Percentiles rank a stretch among this genome's conserved stretches.
Conservation (phyloP, 2,113 vertebrate species). For the Ciconia boyciana region DNA sequence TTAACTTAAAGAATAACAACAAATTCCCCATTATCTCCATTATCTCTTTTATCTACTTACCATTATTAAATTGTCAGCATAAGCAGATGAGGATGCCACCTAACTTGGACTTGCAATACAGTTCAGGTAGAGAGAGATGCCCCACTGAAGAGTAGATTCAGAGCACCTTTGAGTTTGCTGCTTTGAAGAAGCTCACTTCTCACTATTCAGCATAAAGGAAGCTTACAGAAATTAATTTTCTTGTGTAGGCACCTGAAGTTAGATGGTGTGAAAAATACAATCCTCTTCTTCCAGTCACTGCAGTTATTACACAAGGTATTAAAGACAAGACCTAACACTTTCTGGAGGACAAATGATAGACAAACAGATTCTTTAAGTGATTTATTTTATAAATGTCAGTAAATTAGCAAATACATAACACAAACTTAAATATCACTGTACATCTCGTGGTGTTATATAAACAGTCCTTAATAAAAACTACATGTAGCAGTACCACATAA, state of each 20-base stretch:
- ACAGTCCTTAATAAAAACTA: not conserved
- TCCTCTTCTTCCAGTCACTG: not conserved
- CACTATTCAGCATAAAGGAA: not conserved
- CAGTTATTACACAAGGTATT: not conserved
- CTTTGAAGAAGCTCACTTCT: not conserved
- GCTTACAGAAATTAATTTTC: not conserved
- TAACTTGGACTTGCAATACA: not conserved
- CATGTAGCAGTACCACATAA: not conserved
- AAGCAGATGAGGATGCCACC: not conserved
- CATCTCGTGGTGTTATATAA: not conserved
- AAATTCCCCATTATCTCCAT: not conserved
- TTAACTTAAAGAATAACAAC: not conserved
- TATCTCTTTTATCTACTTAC: not conserved
- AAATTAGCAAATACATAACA: not conserved
- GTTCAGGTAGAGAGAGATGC: not conserved
- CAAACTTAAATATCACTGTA: not conserved
- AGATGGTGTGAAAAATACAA: not conserved
- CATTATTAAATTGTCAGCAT: not conserved
- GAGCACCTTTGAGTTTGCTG: not conserved
- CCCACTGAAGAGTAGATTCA: not conserved
- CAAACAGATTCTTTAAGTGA: not conserved
- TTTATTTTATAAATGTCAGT: not conserved
- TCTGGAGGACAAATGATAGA: not conserved
- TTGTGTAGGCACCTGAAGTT: not conserved
- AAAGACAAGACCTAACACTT: not conserved